A percentile compares a stretch with the other conserved stretches of the same genome.
phyloP scores from a whole-genome alignment of 1,140 invertebrate genomes.

The Drepana arcuata region DNA sequence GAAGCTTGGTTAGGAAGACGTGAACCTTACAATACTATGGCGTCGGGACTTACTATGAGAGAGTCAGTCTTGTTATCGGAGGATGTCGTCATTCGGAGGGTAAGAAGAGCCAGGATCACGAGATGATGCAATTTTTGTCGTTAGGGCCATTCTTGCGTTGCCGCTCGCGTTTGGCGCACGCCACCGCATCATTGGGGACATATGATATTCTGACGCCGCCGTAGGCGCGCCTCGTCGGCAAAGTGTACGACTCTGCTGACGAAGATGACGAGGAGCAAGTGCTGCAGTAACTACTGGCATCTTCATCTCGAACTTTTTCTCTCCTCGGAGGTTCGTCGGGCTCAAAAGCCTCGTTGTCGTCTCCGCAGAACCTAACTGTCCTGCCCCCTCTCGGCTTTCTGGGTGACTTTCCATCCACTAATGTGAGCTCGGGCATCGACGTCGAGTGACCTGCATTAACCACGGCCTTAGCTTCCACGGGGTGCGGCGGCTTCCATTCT shows the following conservation, averaged over 20 bases:
- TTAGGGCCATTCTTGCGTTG: constrained; percentile 66
- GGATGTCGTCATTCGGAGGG: constrained; percentile 41
- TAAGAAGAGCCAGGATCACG: constrained; percentile 71
- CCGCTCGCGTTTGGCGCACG: constrained; percentile 80
- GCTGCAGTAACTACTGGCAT: constrained; percentile 85
- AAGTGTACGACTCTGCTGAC: constrained; percentile 85
- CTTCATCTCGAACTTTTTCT: constrained; percentile 71
- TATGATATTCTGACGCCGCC: constrained; percentile 90
- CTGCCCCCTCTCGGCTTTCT: constrained; percentile 38
- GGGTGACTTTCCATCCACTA: constrained; percentile 34
- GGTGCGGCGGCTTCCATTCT: constrained; percentile 57
- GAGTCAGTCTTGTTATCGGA: constrained; percentile 57
- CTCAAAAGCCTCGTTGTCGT: constrained; percentile 74
- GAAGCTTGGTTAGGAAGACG: constrained; percentile 8
- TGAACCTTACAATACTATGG: constrained; percentile 52
- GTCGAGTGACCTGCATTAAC: constrained; percentile 50
- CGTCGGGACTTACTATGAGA: constrained; percentile 45
- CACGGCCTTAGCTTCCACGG: constrained; percentile 50
- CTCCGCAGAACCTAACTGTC: constrained; percentile 78
- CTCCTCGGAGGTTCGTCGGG: constrained; percentile 62
- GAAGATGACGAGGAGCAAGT: constrained; percentile 91
- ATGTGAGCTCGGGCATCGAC: constrained; percentile 55
- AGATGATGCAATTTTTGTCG: constrained; percentile 81
- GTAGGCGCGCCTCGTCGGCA: constrained; percentile 85
- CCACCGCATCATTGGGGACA: constrained; percentile 90